These are phyloP conservation scores for Pegoplata infirma DNA, from an alignment of 2,888 invertebrate species.

Conservation along the genomic window DNA sequence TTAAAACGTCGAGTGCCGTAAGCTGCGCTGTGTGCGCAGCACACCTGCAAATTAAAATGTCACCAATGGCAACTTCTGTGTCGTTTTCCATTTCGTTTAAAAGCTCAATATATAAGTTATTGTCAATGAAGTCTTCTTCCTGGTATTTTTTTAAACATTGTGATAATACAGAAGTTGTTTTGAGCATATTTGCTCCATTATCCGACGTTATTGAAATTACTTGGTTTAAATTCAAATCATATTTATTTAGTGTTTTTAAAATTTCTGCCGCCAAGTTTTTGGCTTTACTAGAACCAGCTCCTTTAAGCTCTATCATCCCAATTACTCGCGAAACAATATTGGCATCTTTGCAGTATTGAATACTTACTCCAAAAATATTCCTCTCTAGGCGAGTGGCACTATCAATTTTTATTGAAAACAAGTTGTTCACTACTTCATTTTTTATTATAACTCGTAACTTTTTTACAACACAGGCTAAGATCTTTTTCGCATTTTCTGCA, in stretches of 20 bases:
- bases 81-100: too few relatives aligned
- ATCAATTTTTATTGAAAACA: background rate
- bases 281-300: constrained; percentile 6
- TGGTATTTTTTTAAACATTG: too few relatives aligned
- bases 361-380: constrained; percentile 28
- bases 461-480: too few relatives aligned
- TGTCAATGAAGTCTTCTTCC: too few relatives aligned
- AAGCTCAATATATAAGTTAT: too few relatives aligned
- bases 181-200: constrained; percentile 54
- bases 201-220: constrained; percentile 56
- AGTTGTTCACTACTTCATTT: too few relatives aligned
- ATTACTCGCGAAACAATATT: constrained; percentile 20
- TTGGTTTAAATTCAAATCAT: constrained; percentile 49
- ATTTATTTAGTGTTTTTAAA: constrained; percentile 38
- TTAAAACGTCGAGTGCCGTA: constrained; percentile 43
- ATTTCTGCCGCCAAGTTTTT: constrained; percentile 43
- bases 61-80: too few relatives aligned
- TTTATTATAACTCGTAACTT: too few relatives aligned
- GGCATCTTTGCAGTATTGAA: background rate
- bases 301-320: constrained; percentile 56
- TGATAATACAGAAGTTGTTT: constrained; percentile 13
- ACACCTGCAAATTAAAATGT: constrained; percentile 23
- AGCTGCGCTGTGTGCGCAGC: constrained; percentile 59
- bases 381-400: constrained; percentile 2
- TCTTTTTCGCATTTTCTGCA: too few relatives aligned